These are phyloP conservation scores for Atta colombica DNA, from an alignment of 1,140 invertebrate genomes.

Conservation along the genomic window DNA sequence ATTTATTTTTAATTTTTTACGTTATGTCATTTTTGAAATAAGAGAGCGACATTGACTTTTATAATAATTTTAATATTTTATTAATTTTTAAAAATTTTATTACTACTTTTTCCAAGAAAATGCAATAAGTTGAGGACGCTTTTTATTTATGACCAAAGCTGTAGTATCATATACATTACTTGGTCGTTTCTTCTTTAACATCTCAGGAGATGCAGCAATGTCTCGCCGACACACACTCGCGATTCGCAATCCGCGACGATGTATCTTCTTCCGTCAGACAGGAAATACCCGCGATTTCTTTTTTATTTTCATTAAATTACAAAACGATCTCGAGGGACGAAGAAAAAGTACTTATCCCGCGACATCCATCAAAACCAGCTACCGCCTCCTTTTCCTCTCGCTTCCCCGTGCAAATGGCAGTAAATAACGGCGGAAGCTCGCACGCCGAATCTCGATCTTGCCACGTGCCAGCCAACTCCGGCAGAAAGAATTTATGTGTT, in stretches of 20 bases:
- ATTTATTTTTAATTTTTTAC: too few relatives aligned
- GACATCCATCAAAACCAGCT: conserved; percentile 54
- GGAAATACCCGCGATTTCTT: neutral
- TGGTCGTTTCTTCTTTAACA: neutral
- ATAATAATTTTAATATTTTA: too few relatives aligned
- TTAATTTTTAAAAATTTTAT: too few relatives aligned
- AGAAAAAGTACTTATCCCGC: conserved; percentile 58
- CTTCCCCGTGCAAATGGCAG: conserved; percentile 51
- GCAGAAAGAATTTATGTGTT: conserved; percentile 68
- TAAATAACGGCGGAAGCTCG: conserved; percentile 62
- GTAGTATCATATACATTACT: conserved; percentile 11
- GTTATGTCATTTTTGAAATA: too few relatives aligned
- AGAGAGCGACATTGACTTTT: too few relatives aligned
- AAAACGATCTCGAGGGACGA: conserved; percentile 37
- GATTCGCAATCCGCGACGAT: neutral
- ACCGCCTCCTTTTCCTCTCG: neutral
- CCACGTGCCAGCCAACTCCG: conserved; percentile 59
- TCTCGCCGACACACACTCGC: neutral
- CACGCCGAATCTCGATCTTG: conserved; percentile 68
- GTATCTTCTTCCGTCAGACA: neutral
- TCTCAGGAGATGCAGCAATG: neutral
- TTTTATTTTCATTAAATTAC: conserved; percentile 60
- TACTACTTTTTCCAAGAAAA: too few relatives aligned
- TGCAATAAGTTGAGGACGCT: too few relatives aligned
- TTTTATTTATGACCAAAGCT: too few relatives aligned